phyloP scores from a whole-genome alignment of 2,797 vertebrate genomes.

The Melanotaenia nigrans region DNA sequence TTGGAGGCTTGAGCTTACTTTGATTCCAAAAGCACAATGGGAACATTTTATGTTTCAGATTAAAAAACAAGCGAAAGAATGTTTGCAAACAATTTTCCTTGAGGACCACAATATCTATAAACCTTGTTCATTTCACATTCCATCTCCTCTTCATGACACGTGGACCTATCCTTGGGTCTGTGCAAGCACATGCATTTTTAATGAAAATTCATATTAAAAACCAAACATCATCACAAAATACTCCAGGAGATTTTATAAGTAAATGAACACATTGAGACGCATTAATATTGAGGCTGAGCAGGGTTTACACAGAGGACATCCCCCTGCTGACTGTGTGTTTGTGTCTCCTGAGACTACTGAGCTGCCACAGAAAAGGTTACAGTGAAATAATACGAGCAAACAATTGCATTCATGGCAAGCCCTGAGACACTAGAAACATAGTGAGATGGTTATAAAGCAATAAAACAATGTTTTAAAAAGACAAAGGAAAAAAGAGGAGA shows the following conservation, averaged over 20 bases:
- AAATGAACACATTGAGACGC: conserved; percentile 30
- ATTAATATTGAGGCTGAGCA: conserved; percentile 58
- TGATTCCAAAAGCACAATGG: neutral
- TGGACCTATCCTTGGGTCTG: conserved; percentile 38
- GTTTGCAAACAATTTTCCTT: conserved; percentile 22
- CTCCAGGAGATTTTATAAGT: conserved; percentile 10
- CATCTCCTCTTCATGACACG: conserved; percentile 30
- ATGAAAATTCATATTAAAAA: conserved; percentile 33
- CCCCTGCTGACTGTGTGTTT: conserved; percentile 57
- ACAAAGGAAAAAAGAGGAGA: conserved; percentile 19
- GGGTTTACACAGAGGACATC: conserved; percentile 46
- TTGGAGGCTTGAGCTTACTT: neutral
- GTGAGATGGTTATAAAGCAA: neutral
- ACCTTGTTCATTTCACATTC: conserved; percentile 25
- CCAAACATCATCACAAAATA: conserved; percentile 20
- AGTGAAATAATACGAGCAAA: conserved; percentile 58
- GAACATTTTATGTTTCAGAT: neutral
- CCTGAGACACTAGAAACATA: conserved; percentile 13
- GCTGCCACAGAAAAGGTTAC: conserved; percentile 65
- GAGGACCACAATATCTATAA: conserved; percentile 13
- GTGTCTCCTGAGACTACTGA: conserved; percentile 57
- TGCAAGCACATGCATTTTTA: conserved; percentile 18
- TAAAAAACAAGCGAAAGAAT: conserved; percentile 16
- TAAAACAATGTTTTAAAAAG: neutral
- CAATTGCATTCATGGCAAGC: conserved; percentile 63